Percentiles rank a stretch among this genome's conserved stretches.
Evolutionary conservation across 2,797 vertebrate genomes (phyloP).

Genomic region (Glossophaga mutica): DNA sequence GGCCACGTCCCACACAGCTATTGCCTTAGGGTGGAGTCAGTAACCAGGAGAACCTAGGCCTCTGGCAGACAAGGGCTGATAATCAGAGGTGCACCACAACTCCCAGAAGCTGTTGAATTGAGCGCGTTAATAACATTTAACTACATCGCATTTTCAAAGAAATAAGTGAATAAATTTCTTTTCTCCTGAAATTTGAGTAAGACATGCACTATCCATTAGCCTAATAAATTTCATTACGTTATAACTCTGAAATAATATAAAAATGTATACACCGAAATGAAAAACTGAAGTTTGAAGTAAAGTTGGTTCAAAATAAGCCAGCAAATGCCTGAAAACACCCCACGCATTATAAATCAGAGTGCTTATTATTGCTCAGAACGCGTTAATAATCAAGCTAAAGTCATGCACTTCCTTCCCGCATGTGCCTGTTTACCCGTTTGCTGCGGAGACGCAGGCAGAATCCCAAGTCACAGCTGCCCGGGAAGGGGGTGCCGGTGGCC

Average conservation of each 20-base stretch:
- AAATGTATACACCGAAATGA: neutral
- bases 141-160: neutral
- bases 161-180: neutral
- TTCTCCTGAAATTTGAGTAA: neutral
- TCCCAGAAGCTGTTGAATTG: neutral
- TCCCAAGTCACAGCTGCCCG: conserved; percentile 72
- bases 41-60: neutral
- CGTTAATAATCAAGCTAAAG: conserved; percentile 63
- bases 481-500: conserved; percentile 16
- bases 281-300: conserved; percentile 1
- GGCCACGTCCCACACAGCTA: neutral
- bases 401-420: conserved; percentile 53
- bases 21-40: neutral
- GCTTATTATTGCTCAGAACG: conserved; percentile 35
- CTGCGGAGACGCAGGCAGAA: conserved; percentile 54
- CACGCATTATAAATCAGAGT: conserved; percentile 35
- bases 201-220: neutral
- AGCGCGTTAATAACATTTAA: neutral
- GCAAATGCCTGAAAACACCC: conserved; percentile 9
- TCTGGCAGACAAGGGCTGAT: neutral
- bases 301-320: neutral
- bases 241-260: neutral
- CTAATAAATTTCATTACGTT: neutral
- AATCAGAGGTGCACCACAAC: neutral
- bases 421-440: conserved; percentile 56